phyloP scores from a whole-genome alignment of 2,113 vertebrate species.

The Rallus limicola region DNA sequence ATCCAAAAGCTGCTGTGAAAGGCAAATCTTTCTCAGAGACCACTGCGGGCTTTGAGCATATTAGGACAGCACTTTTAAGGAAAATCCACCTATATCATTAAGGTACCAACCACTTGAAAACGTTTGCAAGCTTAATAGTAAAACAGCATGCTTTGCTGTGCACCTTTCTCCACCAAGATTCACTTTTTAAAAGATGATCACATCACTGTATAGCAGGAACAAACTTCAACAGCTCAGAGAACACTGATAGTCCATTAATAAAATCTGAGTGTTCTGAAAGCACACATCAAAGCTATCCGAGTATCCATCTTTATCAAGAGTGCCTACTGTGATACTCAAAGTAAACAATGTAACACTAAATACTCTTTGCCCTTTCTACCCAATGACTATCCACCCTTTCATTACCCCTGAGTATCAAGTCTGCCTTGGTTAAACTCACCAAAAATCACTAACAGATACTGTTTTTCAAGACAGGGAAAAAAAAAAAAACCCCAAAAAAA shows the following conservation, averaged over 20 bases:
- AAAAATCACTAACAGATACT: background rate
- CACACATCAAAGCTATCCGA: background rate
- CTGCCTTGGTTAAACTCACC: background rate
- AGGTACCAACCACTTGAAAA: background rate
- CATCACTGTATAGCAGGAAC: rapidly evolving
- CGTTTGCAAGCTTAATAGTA: background rate
- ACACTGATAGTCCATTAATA: background rate
- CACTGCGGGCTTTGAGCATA: background rate
- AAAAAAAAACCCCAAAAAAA: too few species aligned
- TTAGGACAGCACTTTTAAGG: background rate
- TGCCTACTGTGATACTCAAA: background rate
- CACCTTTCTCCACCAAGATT: background rate
- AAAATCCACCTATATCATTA: background rate
- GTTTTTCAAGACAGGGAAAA: background rate
- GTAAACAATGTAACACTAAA: background rate
- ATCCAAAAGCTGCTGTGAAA: background rate
- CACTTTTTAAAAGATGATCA: background rate
- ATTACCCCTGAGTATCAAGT: background rate
- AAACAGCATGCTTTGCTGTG: background rate
- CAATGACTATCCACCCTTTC: background rate
- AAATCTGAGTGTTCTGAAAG: background rate
- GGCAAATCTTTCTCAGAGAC: background rate
- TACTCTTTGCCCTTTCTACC: background rate
- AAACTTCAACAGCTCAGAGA: background rate
- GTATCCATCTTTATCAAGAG: background rate